phyloP scores from a whole-genome alignment of 2,113 vertebrate species.

The Rhynchopsitta pachyrhyncha region DNA sequence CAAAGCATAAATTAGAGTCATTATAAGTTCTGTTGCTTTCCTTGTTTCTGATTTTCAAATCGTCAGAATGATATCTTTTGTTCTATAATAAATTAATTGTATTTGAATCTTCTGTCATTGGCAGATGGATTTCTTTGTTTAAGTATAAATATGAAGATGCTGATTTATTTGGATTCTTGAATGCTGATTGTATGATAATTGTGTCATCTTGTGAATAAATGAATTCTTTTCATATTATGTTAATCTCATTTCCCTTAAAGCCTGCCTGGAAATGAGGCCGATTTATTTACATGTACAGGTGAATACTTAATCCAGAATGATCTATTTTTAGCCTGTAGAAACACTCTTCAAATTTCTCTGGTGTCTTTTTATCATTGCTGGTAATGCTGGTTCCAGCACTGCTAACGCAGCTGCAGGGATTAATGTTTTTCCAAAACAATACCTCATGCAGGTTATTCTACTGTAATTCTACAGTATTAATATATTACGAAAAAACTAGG shows the following conservation, averaged over 20 bases:
- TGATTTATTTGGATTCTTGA: conserved; percentile 26
- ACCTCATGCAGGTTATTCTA: neutral
- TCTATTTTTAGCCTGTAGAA: conserved; percentile 26
- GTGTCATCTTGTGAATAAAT: conserved; percentile 23
- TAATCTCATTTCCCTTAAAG: conserved; percentile 53
- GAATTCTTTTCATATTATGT: conserved; percentile 21
- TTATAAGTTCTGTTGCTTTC: neutral
- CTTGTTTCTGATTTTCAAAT: neutral
- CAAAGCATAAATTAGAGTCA: neutral
- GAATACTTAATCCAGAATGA: neutral
- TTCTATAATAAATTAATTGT: conserved; percentile 47
- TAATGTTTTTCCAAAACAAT: neutral
- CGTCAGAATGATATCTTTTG: neutral
- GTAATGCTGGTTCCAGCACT: neutral
- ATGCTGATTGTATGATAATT: conserved; percentile 47
- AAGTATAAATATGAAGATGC: conserved; percentile 21
- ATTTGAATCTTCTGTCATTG: conserved; percentile 9
- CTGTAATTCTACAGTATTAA: neutral
- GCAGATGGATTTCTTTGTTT: conserved; percentile 30
- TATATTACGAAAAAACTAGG: neutral
- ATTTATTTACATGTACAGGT: conserved; percentile 20
- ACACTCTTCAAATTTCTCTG: neutral
- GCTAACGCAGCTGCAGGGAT: neutral
- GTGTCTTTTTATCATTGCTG: neutral
- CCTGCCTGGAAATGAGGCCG: conserved; percentile 5